Evolutionary conservation across 1,140 invertebrate genomes (phyloP), one percentile per base, ranked within the genome.

Genomic region (Temnothorax curvispinosus): DNA sequence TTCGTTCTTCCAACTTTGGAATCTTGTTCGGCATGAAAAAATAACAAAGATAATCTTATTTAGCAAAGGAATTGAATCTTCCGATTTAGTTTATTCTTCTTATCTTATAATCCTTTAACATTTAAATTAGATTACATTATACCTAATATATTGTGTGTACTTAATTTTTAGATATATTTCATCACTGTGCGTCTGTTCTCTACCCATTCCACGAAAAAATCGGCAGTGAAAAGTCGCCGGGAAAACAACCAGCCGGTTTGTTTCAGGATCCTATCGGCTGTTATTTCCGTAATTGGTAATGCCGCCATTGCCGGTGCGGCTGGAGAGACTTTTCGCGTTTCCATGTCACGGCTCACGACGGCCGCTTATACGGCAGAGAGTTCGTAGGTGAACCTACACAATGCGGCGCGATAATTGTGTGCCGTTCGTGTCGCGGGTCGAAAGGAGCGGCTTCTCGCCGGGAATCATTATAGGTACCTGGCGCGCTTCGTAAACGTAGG

Each of bases 361-460:
- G 38, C 8, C 18, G 38, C 38, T 58, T 72, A 58, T 72, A 72
- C 15, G 52, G 41, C 21, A 0, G 7, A 47, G 69, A 74, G 80
- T 75, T 84, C 80, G 41, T 62, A 75, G 69, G 69, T 84, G 69
- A 84, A 38, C 27, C 13, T 27, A 13, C 47, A 69, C 76, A 41
- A 77, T 78, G 41, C 18, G 38, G 11, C n/a, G 41, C 13, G 54
- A 71, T 84, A 75, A 84, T 84, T 82, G 80, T 72, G 78, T 62
- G 56, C 67, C 80, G 41, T 84, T 38, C 54, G 67, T 74, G 67
- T 84, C 54, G 69, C 54, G 27, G 65, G 35, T 80, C 41, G 80
- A 47, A 11, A 32, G 35, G n/a, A 21, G 27, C 27, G 58, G 58
- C 44, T 41, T 44, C 27, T 47, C 56, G 32, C 75, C 75, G 41